Percentiles rank a stretch among this genome's conserved stretches.
phyloP scores from a whole-genome alignment of 2,888 invertebrate species.

The Agriopis marginaria region DNA sequence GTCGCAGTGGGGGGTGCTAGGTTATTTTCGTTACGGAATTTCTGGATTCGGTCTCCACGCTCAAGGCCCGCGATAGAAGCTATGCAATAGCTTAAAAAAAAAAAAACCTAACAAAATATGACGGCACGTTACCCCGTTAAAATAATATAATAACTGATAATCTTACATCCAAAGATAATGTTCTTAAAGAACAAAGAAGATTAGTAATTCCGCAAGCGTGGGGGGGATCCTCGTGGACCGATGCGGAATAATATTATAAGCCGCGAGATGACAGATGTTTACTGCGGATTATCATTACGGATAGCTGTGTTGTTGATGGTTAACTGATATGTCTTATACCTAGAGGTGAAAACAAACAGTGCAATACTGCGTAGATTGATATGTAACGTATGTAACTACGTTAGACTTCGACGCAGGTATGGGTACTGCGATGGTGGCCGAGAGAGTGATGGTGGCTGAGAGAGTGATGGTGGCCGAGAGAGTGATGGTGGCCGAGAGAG shows the following conservation, averaged over 20 bases:
- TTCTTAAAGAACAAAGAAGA: slow-evolving; percentile 29
- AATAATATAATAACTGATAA: slow-evolving; percentile 1
- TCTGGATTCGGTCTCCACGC: no score
- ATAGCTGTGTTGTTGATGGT: slow-evolving; percentile 4
- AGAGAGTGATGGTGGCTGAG: no score
- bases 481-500: no score
- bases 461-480: no score
- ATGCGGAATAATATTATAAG: slow-evolving; percentile 75
- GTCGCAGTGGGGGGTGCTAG: no score
- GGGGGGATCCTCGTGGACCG: slow-evolving; percentile 8
- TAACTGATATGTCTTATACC: neutral
- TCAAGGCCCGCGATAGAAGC: no score
- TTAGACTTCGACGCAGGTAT: no score
- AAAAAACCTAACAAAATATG: neutral
- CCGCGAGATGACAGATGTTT: slow-evolving; percentile 74
- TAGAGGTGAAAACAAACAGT: neutral
- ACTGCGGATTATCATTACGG: slow-evolving; percentile 39
- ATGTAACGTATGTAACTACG: no score
- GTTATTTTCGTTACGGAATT: no score
- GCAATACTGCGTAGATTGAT: no score
- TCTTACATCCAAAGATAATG: slow-evolving; percentile 16
- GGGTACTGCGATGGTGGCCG: no score
- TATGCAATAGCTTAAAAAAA: no score
- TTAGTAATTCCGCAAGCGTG: slow-evolving; percentile 28
- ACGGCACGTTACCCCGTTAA: neutral